These are phyloP conservation scores for Sialis fuliginosa DNA, from an alignment of 2,888 invertebrate genomes.

Conservation along the genomic window DNA sequence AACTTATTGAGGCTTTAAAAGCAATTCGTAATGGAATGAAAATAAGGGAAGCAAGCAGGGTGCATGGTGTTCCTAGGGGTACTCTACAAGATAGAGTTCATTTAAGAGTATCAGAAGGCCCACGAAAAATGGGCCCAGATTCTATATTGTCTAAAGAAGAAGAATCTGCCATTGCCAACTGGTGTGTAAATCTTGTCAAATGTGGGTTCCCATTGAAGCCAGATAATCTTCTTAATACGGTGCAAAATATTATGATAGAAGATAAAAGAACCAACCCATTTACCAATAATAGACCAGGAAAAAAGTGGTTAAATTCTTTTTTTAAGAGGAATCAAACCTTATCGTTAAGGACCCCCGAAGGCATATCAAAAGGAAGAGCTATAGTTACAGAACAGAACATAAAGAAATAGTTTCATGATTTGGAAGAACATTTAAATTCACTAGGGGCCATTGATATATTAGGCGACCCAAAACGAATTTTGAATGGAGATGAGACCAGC, in stretches of 20 bases:
- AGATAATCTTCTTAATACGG: conserved; percentile 13
- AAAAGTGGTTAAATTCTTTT: conserved; percentile 14
- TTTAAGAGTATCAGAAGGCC: too few species aligned
- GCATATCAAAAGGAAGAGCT: conserved; percentile 9
- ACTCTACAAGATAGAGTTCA: too few species aligned
- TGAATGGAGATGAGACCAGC: conserved; percentile 15
- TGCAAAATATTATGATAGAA: conserved; percentile 11
- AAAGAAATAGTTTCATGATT: conserved; percentile 13
- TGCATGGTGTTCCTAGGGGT: too few species aligned
- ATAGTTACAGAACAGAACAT: conserved; percentile 14
- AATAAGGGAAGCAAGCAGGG: too few species aligned
- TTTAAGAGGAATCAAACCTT: conserved; percentile 12
- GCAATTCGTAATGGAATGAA: too few species aligned
- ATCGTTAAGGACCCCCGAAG: conserved; percentile 11
- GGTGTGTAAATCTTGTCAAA: conserved; percentile 13
- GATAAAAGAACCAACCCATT: conserved; percentile 6
- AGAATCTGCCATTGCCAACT: background rate
- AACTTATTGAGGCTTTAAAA: too few species aligned
- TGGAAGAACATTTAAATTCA: conserved; percentile 11
- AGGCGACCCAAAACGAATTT: conserved; percentile 12
- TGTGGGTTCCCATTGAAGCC: conserved; percentile 15
- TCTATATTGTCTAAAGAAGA: too few species aligned
- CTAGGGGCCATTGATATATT: conserved; percentile 12
- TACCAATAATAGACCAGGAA: too few species aligned
- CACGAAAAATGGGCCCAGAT: too few species aligned